Base-by-base conservation (phyloP, 2,113 vertebrate genomes). In the Nerophis ophidion region DNA sequence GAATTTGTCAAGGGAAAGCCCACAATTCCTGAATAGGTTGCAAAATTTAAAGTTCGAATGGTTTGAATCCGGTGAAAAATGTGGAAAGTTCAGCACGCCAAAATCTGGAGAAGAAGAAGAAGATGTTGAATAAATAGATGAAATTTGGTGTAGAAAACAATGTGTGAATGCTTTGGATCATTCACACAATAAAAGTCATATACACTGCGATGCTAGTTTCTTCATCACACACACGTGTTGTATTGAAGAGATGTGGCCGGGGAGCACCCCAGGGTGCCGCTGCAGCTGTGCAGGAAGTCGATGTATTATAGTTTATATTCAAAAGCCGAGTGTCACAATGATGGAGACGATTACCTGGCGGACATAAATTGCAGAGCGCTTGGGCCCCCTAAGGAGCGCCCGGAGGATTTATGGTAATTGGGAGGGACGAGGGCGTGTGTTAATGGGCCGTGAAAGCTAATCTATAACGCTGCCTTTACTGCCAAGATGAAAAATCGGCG, bases 361-460 rank as follows among this genome's bases (percentile, higher is more conserved):
- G 54, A 70, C 60, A 76, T 81, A 76, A 79, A 86, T 85, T 70
- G 73, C n/a, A 10, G 35, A 45, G 34, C 7, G 45, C 33, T 64
- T 49, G 38, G 6, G 38, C 64, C 63, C 76, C 69, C 60, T 60
- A 51, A 70, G 77, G 66, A 72, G 63, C 8, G 57, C 79, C 42
- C 16, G 59, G 63, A 74, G 79, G 79, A 86, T 86, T 84, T 79
- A 82, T 77, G 68, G 70, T 80, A 79, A 81, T 69, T 76, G 75
- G 68, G 68, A 68, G 67, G 69, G 73, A 69, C 60, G 61, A 81
- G 69, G 65, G 74, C 55, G 60, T 60, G 75, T 60, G 33, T 72
- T 87, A 84, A 86, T 81, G 81, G 73, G 64, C 75, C 65, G 68
- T 80, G 81, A 86, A 88, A 82, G 74, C 70, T 81, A 79, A 88